Percentiles rank a stretch among this genome's conserved stretches.
Evolutionary conservation across 2,113 vertebrate genomes (phyloP).

Genomic region (Nematolebias whitei): DNA sequence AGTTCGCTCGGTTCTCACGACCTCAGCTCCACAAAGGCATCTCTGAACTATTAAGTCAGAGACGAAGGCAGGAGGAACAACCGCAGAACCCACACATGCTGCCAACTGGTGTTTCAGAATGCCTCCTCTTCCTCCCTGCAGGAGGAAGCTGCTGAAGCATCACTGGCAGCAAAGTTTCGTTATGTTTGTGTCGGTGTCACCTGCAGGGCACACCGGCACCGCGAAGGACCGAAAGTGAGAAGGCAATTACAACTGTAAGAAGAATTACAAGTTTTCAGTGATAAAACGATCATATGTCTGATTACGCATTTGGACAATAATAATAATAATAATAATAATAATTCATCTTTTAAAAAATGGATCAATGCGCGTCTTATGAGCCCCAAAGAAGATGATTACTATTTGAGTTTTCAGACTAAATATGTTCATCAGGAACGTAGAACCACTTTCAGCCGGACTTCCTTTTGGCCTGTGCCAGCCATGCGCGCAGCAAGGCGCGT

Average conservation of each 20-base stretch:
- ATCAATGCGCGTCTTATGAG: no score
- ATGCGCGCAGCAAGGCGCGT: constrained; percentile 27
- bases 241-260: constrained; percentile 38
- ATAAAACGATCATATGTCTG: neutral
- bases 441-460: constrained; percentile 1
- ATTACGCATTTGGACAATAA: no score
- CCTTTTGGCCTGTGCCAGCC: constrained; percentile 29
- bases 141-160: constrained; percentile 41
- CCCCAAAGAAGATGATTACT: no score
- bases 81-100: constrained; percentile 73
- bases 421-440: neutral
- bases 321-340: neutral
- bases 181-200: constrained; percentile 59
- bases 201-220: constrained; percentile 63
- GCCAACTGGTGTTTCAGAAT: constrained; percentile 74
- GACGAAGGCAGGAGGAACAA: constrained; percentile 68
- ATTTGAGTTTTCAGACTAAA: no score
- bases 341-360: neutral
- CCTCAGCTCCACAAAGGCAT: constrained; percentile 82
- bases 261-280: neutral
- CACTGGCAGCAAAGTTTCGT: constrained; percentile 38
- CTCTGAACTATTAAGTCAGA: constrained; percentile 79
- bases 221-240: constrained; percentile 42
- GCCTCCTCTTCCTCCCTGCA: constrained; percentile 31
- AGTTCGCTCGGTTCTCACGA: constrained; percentile 87